Evolutionary conservation across 1,140 invertebrate species (phyloP).

Genomic region (Caenorhabditis brenneri): DNA sequence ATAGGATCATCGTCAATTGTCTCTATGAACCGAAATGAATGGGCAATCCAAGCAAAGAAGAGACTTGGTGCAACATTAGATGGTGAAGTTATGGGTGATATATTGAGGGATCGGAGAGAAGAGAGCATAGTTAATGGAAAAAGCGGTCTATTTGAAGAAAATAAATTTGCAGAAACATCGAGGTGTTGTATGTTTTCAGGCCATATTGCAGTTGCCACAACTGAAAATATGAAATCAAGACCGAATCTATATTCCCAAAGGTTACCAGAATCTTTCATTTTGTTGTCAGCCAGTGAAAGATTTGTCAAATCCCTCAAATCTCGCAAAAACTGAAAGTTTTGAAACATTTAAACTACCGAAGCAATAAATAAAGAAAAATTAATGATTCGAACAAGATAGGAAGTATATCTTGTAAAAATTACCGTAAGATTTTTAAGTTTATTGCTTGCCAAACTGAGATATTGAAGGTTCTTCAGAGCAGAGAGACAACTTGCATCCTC

Average conservation of each 20-base stretch:
- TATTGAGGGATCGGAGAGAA: slow-evolving; percentile 26
- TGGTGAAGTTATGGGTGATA: not conserved
- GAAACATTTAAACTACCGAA: too few relatives aligned
- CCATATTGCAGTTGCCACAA: slow-evolving; percentile 56
- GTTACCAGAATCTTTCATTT: slow-evolving; percentile 59
- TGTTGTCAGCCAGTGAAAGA: slow-evolving; percentile 57
- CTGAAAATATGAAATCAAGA: not conserved
- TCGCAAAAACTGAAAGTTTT: slow-evolving; percentile 60
- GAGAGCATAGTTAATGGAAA: slow-evolving; percentile 52
- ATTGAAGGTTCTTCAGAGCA: slow-evolving; percentile 49
- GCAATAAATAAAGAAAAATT: too few relatives aligned
- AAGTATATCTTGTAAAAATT: too few relatives aligned
- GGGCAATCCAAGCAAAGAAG: slow-evolving; percentile 61
- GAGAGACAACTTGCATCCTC: slow-evolving; percentile 49
- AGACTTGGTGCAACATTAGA: slow-evolving; percentile 47
- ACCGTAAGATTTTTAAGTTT: slow-evolving; percentile 48
- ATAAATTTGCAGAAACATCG: slow-evolving; percentile 56
- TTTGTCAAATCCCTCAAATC: slow-evolving; percentile 51
- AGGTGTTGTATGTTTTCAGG: slow-evolving; percentile 60
- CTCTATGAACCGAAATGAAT: slow-evolving; percentile 62
- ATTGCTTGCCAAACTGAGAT: slow-evolving; percentile 60
- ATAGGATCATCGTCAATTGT: slow-evolving; percentile 56
- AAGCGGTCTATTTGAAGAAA: slow-evolving; percentile 47
- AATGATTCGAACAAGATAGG: too few relatives aligned
- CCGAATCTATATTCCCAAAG: not conserved